Percentiles rank a stretch among this genome's conserved stretches.
These are phyloP conservation scores for Drosophila ohnishii DNA, from an alignment of 1,140 invertebrate genomes.

Conservation along the genomic window DNA sequence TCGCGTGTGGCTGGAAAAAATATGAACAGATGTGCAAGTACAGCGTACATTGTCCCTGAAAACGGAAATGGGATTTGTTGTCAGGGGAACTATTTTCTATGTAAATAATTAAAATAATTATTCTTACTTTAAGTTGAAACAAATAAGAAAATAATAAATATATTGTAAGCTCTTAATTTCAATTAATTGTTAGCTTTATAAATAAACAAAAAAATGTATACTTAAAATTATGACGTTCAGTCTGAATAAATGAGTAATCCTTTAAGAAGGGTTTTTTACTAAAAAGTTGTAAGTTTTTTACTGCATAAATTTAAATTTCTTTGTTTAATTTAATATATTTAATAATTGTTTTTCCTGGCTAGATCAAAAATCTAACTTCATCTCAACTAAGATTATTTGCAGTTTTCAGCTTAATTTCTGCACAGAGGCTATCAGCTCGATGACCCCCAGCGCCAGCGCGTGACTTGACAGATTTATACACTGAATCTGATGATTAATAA, in stretches of 20 bases:
- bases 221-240: too few relatives aligned
- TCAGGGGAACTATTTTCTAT: too few relatives aligned
- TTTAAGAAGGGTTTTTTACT: too few relatives aligned
- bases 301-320: neutral
- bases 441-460: conserved; percentile 19
- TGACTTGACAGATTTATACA: conserved; percentile 33
- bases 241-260: neutral
- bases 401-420: conserved; percentile 14
- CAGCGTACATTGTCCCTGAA: conserved; percentile 2
- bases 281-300: neutral
- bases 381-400: neutral
- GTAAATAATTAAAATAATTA: too few relatives aligned
- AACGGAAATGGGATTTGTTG: neutral
- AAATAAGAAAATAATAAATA: too few relatives aligned
- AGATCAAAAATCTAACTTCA: neutral
- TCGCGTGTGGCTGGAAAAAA: conserved; percentile 37
- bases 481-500: conserved; percentile 26
- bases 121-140: too few relatives aligned
- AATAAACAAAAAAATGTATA: too few relatives aligned
- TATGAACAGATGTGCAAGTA: conserved; percentile 33
- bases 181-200: too few relatives aligned
- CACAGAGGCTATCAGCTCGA: conserved; percentile 43
- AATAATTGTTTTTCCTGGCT: neutral
- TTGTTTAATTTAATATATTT: neutral
- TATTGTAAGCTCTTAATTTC: too few relatives aligned